Evolutionary conservation across 2,888 invertebrate species (phyloP), one percentile per base, ranked within the genome.

Genomic region (Frankliniella fusca): DNA sequence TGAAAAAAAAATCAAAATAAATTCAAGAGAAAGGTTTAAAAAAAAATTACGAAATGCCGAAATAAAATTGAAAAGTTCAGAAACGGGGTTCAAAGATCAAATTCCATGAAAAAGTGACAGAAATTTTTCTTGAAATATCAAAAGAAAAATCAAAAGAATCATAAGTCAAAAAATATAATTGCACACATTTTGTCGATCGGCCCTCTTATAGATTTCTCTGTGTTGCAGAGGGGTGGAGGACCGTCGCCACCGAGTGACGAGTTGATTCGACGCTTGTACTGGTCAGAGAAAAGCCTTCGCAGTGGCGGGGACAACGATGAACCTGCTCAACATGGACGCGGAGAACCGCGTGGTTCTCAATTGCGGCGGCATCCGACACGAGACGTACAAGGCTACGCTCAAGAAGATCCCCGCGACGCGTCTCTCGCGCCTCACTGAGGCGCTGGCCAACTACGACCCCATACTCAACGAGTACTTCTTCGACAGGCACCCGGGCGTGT

Each of bases 281-380:
- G 23, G 70, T 7, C 23, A 23, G 23, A 23, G 70, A 70, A 18
- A 70, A 70, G 23, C 70, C 70, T 70, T 70, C 70, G 70, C 70
- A 70, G 70, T 70, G 70, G 70, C 70, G 70, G 70, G 70, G 70
- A 70, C 70, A 85, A 86, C 90, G 89, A 96, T 96, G 96, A 96
- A 96, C 91, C 92, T 95, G 88, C 93, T 95, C 87, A 96, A 96
- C 89, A 95, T 96, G 95, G 97, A 97, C 91, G 95, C 97, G 89
- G 98, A 98, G 90, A 98, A 98, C 93, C 95, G 99, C 89, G 98
- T 99, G 87, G 97, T 99, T 85, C 93, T 99, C 87, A 99, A 99
- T 90, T 98, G 99, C 86, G 98, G 99, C 80, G 99, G 99, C 81
- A 98, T 99, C 87, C 93, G 99, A 83, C 85, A 92, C 89, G 93